Evolutionary conservation across 2,797 vertebrate genomes (phyloP).

Genomic region (Psittacula derbiana): DNA sequence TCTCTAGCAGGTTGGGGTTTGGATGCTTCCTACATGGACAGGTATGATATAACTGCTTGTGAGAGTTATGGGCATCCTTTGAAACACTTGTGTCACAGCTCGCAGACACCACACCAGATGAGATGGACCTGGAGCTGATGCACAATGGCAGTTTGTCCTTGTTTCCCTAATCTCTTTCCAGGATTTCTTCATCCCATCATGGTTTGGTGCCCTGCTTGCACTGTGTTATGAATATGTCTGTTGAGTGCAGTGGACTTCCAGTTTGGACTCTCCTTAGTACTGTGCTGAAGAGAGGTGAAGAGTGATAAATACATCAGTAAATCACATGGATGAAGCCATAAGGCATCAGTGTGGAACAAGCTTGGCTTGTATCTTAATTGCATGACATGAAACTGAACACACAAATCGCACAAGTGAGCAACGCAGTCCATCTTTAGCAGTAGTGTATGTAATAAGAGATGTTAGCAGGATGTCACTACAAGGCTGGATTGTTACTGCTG

Average conservation of each 20-base stretch:
- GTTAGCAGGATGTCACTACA: not conserved
- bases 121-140: not conserved
- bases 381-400: not conserved
- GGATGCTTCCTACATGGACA: not conserved
- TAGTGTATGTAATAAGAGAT: not conserved
- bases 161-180: not conserved
- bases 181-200: not conserved
- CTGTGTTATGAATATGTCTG: not conserved
- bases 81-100: not conserved
- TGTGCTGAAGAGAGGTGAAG: not conserved
- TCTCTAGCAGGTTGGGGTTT: not conserved
- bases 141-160: not conserved
- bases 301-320: not conserved
- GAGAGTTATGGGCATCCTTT: not conserved
- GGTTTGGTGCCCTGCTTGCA: not conserved
- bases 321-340: not conserved
- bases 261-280: not conserved
- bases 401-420: not conserved
- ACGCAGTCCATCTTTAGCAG: not conserved
- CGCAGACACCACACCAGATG: not conserved
- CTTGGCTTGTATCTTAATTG: not conserved
- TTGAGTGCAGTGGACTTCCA: not conserved
- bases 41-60: accelerated
- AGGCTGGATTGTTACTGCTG: not conserved
- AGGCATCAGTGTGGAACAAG: not conserved